phyloP scores from a whole-genome alignment of 2,888 invertebrate genomes.

The Campaea margaritaria region DNA sequence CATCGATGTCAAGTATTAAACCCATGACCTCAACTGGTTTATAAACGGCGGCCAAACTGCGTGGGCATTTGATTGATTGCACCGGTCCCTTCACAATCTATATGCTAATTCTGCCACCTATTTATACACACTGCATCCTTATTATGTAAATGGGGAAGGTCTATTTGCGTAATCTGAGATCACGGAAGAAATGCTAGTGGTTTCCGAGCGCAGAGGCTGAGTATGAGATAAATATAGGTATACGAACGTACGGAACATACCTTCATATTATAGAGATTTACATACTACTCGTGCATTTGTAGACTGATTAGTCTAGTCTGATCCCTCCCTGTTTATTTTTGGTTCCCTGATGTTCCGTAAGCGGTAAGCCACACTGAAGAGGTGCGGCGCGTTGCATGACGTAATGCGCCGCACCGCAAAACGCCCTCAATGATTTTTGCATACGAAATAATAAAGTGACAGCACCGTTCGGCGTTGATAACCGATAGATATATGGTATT shows the following conservation, averaged over 20 bases:
- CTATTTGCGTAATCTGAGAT: slow-evolving; percentile 69
- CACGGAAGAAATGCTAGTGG: slow-evolving; percentile 31
- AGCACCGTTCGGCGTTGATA: too few relatives aligned
- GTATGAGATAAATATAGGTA: neutral
- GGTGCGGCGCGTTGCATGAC: too few relatives aligned
- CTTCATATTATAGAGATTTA: neutral
- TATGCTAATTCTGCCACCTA: slow-evolving; percentile 65
- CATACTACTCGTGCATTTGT: neutral
- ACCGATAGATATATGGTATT: too few relatives aligned
- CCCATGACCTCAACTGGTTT: neutral
- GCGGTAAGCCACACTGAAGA: too few relatives aligned
- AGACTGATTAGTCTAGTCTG: neutral
- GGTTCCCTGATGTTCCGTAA: too few relatives aligned
- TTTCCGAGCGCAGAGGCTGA: slow-evolving; percentile 10
- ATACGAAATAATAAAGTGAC: too few relatives aligned
- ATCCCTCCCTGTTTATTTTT: neutral
- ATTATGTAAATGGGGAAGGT: slow-evolving; percentile 70
- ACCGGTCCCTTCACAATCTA: slow-evolving; percentile 67
- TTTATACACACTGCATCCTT: slow-evolving; percentile 56
- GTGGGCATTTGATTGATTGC: slow-evolving; percentile 65
- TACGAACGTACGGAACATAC: neutral
- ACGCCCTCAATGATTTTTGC: too few relatives aligned
- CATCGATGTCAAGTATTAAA: neutral
- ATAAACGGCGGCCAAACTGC: slow-evolving; percentile 13
- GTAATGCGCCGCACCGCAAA: too few relatives aligned